A percentile compares a stretch with the other conserved stretches of the same genome.
phyloP scores from a whole-genome alignment of 2,113 vertebrate species.

The Semnopithecus entellus region DNA sequence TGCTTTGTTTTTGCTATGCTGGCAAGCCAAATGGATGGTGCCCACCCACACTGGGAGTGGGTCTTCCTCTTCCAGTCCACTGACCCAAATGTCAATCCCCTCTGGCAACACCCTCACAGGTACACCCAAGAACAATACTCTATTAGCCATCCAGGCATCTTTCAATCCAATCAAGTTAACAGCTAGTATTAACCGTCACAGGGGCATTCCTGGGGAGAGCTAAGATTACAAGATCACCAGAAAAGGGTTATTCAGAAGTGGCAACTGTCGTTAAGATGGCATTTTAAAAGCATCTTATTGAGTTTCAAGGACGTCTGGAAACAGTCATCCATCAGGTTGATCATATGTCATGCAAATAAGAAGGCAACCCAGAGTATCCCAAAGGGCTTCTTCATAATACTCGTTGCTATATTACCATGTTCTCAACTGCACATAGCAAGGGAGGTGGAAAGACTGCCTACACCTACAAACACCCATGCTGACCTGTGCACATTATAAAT shows the following conservation, averaged over 20 bases:
- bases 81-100: too few relatives aligned
- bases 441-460: neutral
- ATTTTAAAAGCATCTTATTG: neutral
- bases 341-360: neutral
- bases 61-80: too few relatives aligned
- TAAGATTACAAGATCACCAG: neutral
- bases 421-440: neutral
- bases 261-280: neutral
- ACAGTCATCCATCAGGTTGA: neutral
- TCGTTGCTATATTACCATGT: neutral
- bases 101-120: too few relatives aligned
- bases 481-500: neutral
- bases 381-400: neutral
- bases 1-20: too few relatives aligned
- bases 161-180: too few relatives aligned
- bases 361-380: neutral
- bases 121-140: too few relatives aligned
- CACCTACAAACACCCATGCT: neutral
- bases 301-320: neutral
- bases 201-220: neutral
- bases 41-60: too few relatives aligned
- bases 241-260: neutral
- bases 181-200: too few relatives aligned
- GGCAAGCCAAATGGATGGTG: too few relatives aligned
- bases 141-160: too few relatives aligned